Base-by-base conservation (phyloP, 2,113 vertebrate genomes). In the Polyodon spathula region DNA sequence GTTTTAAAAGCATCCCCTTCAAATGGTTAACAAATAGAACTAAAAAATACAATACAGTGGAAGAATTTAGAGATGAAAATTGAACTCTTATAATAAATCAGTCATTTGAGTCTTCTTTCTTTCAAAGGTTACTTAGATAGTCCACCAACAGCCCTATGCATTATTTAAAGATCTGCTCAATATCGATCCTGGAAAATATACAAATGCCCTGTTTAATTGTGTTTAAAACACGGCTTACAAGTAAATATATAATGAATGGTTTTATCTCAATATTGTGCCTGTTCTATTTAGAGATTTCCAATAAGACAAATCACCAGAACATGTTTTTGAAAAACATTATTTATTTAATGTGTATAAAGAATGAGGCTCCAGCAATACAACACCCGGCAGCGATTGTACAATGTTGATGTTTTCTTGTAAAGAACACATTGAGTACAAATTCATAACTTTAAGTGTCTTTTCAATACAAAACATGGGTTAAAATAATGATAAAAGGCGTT, bases 341-440 rank as follows among this genome's bases (percentile, higher is more conserved):
- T 82, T 83, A 86, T 88, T 78, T 79, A 85, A 87, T 53, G 84
- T 93, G 89, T 92, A 93, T 96, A 94, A 69, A 95, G 91, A 81
- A 87, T 88, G 89, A 94, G 92, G 94, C 88, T 91, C 87, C 82
- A 89, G 88, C 81, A 88, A 91, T 90, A 96, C 90, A 94, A 87
- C 86, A 89, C 73, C 91, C 86, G 82, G 77, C 87, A 84, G 86
- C 91, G 81, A 90, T 85, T 92, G 84, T 92, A 94, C 91, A 94
- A 89, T n/a, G n/a, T n/a, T 87, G 86, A 79, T 92, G 90, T 81
- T 82, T 84, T 79, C 81, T 88, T 88, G 86, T 85, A n/a, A 91
- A 94, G 87, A 93, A 95, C 41, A 89, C 83, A 90, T 84, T 86
- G 88, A 78, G 85, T 84, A 79, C 80, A 84, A 86, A 81, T 68